phyloP scores from a whole-genome alignment of 2,797 vertebrate genomes.

The Alca torda region DNA sequence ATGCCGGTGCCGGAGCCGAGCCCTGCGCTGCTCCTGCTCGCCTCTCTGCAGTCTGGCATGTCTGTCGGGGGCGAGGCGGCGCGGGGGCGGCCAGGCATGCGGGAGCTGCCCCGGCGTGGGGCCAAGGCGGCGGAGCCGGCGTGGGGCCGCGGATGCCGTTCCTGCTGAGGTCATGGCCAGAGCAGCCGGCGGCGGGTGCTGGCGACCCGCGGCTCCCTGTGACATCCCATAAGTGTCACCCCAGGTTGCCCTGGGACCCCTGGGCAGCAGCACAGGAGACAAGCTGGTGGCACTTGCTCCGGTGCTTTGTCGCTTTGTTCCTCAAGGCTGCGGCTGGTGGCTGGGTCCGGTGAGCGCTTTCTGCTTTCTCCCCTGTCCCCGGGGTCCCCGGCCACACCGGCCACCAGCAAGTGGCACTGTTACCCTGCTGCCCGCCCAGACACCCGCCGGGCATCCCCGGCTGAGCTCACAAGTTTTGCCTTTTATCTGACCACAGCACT shows the following conservation, averaged over 20 bases:
- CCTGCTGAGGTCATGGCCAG: neutral
- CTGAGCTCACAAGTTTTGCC: neutral
- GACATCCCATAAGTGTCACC: fast-evolving
- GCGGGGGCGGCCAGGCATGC: neutral
- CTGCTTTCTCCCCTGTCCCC: neutral
- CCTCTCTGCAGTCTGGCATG: neutral
- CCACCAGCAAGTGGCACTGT: slow-evolving; percentile 14
- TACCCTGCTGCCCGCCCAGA: neutral
- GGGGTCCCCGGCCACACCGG: neutral
- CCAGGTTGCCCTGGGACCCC: fast-evolving
- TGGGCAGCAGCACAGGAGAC: fast-evolving
- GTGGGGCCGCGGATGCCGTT: neutral
- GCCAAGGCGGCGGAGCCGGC: neutral
- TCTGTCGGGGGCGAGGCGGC: neutral
- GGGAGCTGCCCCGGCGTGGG: neutral
- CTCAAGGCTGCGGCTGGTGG: fast-evolving
- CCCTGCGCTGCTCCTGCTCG: neutral
- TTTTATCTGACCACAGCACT: neutral
- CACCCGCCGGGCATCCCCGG: neutral
- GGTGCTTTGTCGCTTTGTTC: neutral
- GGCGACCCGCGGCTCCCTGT: no score
- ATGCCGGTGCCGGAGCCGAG: neutral
- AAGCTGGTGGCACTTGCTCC: fast-evolving
- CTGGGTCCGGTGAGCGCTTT: fast-evolving
- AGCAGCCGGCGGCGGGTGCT: neutral